Evolutionary conservation across 1,140 invertebrate species (phyloP).

Genomic region (Littorina saxatilis): DNA sequence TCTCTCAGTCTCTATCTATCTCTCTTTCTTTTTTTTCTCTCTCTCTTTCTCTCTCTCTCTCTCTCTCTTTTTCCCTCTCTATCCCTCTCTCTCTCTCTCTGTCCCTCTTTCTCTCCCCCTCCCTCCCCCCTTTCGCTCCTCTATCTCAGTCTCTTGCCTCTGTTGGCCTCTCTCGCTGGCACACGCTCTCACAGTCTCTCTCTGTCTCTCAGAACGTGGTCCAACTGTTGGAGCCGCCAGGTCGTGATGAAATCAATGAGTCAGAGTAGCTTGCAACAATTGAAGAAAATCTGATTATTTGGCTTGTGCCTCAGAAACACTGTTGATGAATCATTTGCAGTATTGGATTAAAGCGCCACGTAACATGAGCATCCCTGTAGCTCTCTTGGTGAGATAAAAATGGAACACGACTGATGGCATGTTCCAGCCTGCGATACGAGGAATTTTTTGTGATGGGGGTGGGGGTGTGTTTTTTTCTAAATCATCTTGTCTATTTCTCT

Average conservation of each 20-base stretch:
- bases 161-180: no score
- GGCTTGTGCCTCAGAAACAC: background rate
- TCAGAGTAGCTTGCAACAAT: conserved; percentile 11
- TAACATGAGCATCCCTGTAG: no score
- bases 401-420: no score
- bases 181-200: no score
- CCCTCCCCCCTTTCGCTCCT: background rate
- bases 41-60: background rate
- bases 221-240: no score
- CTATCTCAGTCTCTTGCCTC: background rate
- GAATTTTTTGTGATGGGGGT: no score
- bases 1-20: no score
- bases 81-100: background rate
- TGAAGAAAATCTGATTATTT: conserved; percentile 17
- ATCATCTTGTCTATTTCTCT: background rate
- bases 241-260: conserved; percentile 14
- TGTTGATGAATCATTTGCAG: conserved; percentile 19
- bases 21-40: no score
- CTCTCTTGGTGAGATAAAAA: no score
- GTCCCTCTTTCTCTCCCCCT: background rate
- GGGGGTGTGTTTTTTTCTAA: no score
- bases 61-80: background rate
- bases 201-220: background rate
- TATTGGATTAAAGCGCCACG: background rate
- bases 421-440: no score